Base-by-base conservation (phyloP, 2,113 vertebrate species). In the Acanthisitta chloris region DNA sequence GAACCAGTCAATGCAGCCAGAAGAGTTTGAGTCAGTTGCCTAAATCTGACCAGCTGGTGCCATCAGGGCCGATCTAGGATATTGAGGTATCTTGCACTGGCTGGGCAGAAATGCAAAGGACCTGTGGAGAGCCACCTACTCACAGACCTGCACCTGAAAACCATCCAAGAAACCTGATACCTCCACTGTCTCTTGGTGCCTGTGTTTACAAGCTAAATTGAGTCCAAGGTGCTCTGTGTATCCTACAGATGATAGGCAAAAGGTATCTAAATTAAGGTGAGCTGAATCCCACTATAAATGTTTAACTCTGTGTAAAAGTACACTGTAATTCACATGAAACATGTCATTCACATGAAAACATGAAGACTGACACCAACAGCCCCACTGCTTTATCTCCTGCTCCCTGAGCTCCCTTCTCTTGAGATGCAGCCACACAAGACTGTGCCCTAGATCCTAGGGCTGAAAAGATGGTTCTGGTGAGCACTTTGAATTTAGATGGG, bases 61-160 rank as follows among this genome's bases (percentile, higher is more conserved):
- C 29, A 52, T 16, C 2, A 2, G 77, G 65, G 49, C 33, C 36
- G 42, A 33, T 49, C 0, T 29, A 26, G 28, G 26, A 33, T 25
- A 10, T 2, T 61, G 45, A 20, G 10, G 9, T 64, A 18, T n/a
- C 82, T 69, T 69, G 36, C n/a, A 40, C 21, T 25, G 6, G 5
- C 40, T 67, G 36, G 12, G 17, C 5, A 6, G n/a, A 18, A 29
- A 62, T 0, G 0, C 55, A n/a, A 17, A n/a, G 31, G 17, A 55
- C 34, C 26, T 42, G 5, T 43, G 43, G 20, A 82, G 43, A 59
- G 21, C 20, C 1, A 1, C 48, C 46, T 8, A 6, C 19, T 71
- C 23, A 48, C n/a, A 55, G 40, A 64, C 6, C 17, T 82, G 76
- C 48, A 80, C 36, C 48, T 88, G 54, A 43, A 82, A 21, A 36